phyloP scores from a whole-genome alignment of 2,113 vertebrate genomes.

The Ptilonorhynchus violaceus region DNA sequence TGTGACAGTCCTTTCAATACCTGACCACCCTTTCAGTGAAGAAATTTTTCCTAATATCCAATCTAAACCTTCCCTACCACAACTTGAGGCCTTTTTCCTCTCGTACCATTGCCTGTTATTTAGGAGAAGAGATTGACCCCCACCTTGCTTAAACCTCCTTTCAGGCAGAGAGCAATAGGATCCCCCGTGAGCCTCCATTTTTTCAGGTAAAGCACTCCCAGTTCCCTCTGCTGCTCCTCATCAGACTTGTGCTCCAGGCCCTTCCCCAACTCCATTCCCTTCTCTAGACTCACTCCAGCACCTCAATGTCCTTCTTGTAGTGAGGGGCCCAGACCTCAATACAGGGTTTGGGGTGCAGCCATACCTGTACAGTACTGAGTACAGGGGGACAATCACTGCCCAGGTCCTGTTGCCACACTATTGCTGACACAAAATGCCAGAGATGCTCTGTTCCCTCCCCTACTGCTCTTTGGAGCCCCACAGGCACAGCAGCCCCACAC shows the following conservation, averaged over 20 bases:
- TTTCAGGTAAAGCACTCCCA: not conserved
- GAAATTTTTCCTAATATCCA: not conserved
- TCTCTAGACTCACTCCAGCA: not conserved
- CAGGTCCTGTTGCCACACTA: not conserved
- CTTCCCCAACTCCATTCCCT: not conserved
- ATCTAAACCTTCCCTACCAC: fast-evolving
- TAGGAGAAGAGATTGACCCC: not conserved
- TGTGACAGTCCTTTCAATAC: not conserved
- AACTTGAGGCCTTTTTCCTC: not conserved
- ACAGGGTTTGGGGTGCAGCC: not conserved
- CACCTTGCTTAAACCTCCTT: not conserved
- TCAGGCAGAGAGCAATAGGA: not conserved
- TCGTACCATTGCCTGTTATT: not conserved
- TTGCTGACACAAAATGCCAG: not conserved
- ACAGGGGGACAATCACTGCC: not conserved
- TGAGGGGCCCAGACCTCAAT: not conserved
- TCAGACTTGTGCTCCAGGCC: not conserved
- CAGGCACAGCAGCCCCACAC: fast-evolving
- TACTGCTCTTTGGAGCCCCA: not conserved
- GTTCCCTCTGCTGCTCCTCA: not conserved
- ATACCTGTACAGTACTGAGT: not conserved
- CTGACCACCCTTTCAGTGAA: not conserved
- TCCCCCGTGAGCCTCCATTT: not conserved
- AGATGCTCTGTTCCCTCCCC: not conserved
- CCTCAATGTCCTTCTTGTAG: not conserved